Base-by-base conservation (phyloP, 2,888 invertebrate species). In the Amiota minor region DNA sequence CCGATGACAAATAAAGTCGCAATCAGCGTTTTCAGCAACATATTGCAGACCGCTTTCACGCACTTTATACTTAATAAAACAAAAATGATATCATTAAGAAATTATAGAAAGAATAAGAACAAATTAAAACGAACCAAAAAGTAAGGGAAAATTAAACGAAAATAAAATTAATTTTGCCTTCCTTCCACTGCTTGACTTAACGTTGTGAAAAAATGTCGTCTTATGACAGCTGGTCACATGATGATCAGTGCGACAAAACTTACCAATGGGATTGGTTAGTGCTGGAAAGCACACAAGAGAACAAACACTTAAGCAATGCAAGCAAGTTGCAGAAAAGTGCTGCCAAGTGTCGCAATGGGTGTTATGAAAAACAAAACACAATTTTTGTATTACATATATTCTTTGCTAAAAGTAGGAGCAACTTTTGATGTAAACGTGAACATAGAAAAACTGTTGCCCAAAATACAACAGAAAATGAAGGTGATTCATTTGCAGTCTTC, bases 21-120 rank as follows among this genome's bases (percentile, higher is more conserved):
- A 78, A 88, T 76, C 77, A 89, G 78, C 79, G 82, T 82, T 75
- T 84, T 88, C 79, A 80, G 81, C 78, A 87, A 79, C 88, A 88
- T 88, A 77, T 80, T 68, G 72, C 72, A 76, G 53, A 61, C 62
- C 76, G 79, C 78, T 76, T 72, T 47, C 56, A 75, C 73, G 74
- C 50, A 14, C 46, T 16, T 23, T 68, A n/a, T 9, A 20, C 35
- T n/a, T 20, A 23, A n/a, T 18, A 68, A 14, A 59, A n/a, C 45
- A 12, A 20, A 46, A 61, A 46, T 23, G 74, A 78, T 76, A 72
- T 65, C 35, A 35, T 35, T 35, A 35, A 6, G 72, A 62, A 81
- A 77, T 72, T 46, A 76, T 72, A 61, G 68, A 75, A 61, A 70
- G 69, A 76, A 75, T 73, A 75, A 65, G 79, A 59, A 11, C n/a